A percentile compares a stretch with the other conserved stretches of the same genome.
phyloP scores from a whole-genome alignment of 2,888 invertebrate genomes.

The Thymelicus lineola region DNA sequence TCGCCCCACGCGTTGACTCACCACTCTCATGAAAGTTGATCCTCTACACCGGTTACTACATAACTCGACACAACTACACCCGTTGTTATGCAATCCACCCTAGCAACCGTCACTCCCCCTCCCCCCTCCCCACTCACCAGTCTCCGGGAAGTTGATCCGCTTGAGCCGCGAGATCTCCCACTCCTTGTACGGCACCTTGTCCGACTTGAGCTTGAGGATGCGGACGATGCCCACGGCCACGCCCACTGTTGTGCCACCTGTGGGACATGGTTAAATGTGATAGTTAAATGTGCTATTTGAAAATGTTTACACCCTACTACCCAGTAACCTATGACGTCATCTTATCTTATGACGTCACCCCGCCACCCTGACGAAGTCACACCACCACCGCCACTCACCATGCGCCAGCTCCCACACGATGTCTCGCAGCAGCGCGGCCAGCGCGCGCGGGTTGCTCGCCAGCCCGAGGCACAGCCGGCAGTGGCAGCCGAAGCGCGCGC shows the following conservation, averaged over 20 bases:
- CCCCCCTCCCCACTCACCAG: slow-evolving; percentile 50
- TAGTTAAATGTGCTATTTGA: no score
- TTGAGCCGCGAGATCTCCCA: slow-evolving; percentile 64
- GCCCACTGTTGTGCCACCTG: slow-evolving; percentile 59
- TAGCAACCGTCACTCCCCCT: no score
- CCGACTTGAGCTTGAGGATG: slow-evolving; percentile 52
- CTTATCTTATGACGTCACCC: no score
- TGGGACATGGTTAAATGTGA: background rate
- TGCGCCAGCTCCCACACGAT: slow-evolving; percentile 65
- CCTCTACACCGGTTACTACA: no score
- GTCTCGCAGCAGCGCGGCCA: slow-evolving; percentile 57
- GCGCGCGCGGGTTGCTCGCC: slow-evolving; percentile 58
- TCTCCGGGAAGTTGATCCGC: slow-evolving; percentile 52
- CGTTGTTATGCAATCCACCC: no score
- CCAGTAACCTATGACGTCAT: no score
- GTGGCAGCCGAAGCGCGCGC: slow-evolving; percentile 72
- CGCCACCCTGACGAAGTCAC: no score
- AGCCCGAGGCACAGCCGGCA: slow-evolving; percentile 71
- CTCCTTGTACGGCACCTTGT: slow-evolving; percentile 57
- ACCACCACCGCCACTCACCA: slow-evolving; percentile 60
- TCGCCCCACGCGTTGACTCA: no score
- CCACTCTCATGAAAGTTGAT: no score
- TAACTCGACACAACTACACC: no score
- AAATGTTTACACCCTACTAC: no score
- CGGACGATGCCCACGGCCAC: slow-evolving; percentile 65